phyloP scores from a whole-genome alignment of 2,888 invertebrate genomes.

The Phaedon cochleariae region DNA sequence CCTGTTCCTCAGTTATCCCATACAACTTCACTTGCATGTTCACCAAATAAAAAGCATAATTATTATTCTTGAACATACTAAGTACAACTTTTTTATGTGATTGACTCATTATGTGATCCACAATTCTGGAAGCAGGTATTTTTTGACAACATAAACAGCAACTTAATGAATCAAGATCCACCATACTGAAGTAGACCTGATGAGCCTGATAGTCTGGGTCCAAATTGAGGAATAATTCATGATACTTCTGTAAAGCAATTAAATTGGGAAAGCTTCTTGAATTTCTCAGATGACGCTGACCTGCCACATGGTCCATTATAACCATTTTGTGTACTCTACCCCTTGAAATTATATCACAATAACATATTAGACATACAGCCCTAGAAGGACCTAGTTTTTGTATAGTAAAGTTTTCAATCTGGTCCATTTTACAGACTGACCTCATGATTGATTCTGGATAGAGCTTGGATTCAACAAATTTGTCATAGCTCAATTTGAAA shows the following conservation, averaged over 20 bases:
- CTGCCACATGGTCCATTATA: conserved; percentile 47
- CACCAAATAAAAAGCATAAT: conserved; percentile 33
- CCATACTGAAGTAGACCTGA: conserved; percentile 50
- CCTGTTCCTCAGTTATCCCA: conserved; percentile 28
- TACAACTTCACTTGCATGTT: conserved; percentile 45
- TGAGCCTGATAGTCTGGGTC: conserved; percentile 50
- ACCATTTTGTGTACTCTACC: conserved; percentile 35
- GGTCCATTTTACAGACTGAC: conserved; percentile 42
- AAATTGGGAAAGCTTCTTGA: conserved; percentile 24
- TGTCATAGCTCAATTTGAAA: conserved; percentile 42
- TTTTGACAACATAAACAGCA: conserved; percentile 44
- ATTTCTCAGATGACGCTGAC: conserved; percentile 46
- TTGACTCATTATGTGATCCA: conserved; percentile 41
- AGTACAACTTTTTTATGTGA: conserved; percentile 43
- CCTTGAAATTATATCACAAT: conserved; percentile 41
- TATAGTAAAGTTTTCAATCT: conserved; percentile 41
- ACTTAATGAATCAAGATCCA: conserved; percentile 19
- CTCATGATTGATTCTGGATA: conserved; percentile 46
- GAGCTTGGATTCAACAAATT: conserved; percentile 37
- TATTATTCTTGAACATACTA: conserved; percentile 36
- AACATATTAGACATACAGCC: conserved; percentile 50
- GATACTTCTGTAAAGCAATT: conserved; percentile 44
- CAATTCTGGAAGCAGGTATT: conserved; percentile 23
- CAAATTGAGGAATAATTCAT: conserved; percentile 48
- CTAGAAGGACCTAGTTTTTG: conserved; percentile 39